Conservation (phyloP, 2,888 invertebrate genomes). For the Germaria angustata region DNA sequence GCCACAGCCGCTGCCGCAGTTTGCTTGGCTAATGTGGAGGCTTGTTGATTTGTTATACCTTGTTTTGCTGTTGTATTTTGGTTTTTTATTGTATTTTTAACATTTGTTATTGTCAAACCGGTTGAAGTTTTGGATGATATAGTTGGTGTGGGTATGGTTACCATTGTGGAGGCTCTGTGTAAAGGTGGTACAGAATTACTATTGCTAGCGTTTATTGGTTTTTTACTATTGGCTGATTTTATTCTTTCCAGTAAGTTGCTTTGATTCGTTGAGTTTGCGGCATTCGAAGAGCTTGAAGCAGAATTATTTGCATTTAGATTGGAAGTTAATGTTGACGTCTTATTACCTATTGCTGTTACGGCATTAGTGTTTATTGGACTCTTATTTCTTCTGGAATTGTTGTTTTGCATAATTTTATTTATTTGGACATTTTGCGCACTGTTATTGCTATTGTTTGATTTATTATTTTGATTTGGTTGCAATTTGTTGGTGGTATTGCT, state of each 20-base stretch:
- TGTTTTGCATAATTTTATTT: slow-evolving; percentile 57
- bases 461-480: slow-evolving; percentile 47
- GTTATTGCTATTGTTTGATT: slow-evolving; percentile 20
- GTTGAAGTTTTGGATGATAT: slow-evolving; percentile 41
- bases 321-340: background rate
- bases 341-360: background rate
- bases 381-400: slow-evolving; percentile 36
- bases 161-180: slow-evolving; percentile 40
- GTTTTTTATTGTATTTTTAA: slow-evolving; percentile 39
- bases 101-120: slow-evolving; percentile 60
- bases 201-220: slow-evolving; percentile 12
- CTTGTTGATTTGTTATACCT: slow-evolving; percentile 18
- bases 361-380: slow-evolving; percentile 35
- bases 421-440: slow-evolving; percentile 37
- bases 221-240: slow-evolving; percentile 49
- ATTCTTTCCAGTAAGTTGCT: slow-evolving; percentile 46
- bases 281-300: background rate
- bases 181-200: slow-evolving; percentile 50
- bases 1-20: slow-evolving; percentile 60
- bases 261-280: slow-evolving; percentile 33
- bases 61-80: slow-evolving; percentile 27
- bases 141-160: slow-evolving; percentile 19
- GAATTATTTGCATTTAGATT: slow-evolving; percentile 16
- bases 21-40: slow-evolving; percentile 62
- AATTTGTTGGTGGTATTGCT: slow-evolving; percentile 31